A percentile compares a stretch with the other conserved stretches of the same genome.
Conservation (phyloP, 2,113 vertebrate genomes). For the Bos taurus region DNA sequence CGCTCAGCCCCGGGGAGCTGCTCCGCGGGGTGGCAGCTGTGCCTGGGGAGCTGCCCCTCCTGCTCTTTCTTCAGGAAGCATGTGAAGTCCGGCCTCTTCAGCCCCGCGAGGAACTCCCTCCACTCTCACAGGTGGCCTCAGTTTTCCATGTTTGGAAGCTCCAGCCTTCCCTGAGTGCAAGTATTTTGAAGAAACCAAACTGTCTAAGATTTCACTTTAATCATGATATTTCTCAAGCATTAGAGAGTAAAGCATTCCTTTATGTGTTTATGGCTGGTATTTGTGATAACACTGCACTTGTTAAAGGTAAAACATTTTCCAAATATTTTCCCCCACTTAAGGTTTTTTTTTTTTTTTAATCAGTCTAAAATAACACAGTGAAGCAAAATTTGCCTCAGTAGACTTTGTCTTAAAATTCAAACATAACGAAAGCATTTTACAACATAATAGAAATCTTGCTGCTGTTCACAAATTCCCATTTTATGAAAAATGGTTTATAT, state of each 20-base stretch:
- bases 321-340: too few species aligned
- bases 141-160: neutral
- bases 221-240: too few species aligned
- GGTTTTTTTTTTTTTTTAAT: neutral
- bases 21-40: too few species aligned
- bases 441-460: neutral
- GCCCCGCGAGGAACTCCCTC: neutral
- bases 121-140: neutral
- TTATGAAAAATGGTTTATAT: neutral
- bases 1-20: slow-evolving; percentile 7
- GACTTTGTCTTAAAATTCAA: neutral
- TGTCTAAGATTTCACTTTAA: too few species aligned
- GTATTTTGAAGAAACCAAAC: too few species aligned
- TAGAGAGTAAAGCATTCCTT: too few species aligned
- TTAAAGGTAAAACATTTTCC: too few species aligned
- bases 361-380: neutral
- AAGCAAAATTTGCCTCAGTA: neutral
- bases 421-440: neutral
- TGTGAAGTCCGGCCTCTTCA: neutral
- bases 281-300: too few species aligned
- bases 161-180: neutral
- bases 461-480: neutral
- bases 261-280: too few species aligned
- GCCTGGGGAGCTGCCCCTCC: too few species aligned
- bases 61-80: neutral